Evolutionary conservation across 2,888 invertebrate species (phyloP).

Genomic region (Plemyria rubiginata): DNA sequence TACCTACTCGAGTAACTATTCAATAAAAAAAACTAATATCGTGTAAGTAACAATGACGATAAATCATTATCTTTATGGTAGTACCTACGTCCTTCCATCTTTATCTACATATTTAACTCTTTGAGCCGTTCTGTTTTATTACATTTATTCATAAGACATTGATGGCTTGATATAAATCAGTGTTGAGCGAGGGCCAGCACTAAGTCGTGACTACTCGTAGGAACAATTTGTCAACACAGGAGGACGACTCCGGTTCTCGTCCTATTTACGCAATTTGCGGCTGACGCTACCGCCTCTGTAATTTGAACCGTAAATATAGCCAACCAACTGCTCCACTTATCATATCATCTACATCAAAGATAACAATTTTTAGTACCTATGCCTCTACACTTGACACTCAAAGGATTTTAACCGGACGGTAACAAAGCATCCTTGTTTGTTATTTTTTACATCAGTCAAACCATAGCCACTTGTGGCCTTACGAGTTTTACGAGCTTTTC

Average conservation of each 20-base stretch:
- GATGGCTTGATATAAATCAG: constrained; percentile 54
- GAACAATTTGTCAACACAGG: constrained; percentile 49
- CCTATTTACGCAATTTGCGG: constrained; percentile 64
- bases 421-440: constrained; percentile 36
- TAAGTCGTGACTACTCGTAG: constrained; percentile 40
- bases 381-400: constrained; percentile 33
- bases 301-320: constrained; percentile 58
- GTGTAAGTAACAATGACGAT: constrained; percentile 24
- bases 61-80: constrained; percentile 40
- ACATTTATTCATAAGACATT: constrained; percentile 41
- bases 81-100: constrained; percentile 38
- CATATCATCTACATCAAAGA: constrained; percentile 54
- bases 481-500: constrained; percentile 33
- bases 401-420: constrained; percentile 46
- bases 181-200: constrained; percentile 28
- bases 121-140: constrained; percentile 32
- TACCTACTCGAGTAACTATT: constrained; percentile 17
- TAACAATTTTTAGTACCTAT: constrained; percentile 44
- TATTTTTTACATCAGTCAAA: constrained; percentile 52
- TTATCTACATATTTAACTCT: constrained; percentile 29
- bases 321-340: constrained; percentile 53
- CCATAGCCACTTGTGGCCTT: constrained; percentile 48
- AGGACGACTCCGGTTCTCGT: constrained; percentile 52
- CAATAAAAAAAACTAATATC: constrained; percentile 24
- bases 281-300: constrained; percentile 57